Evolutionary conservation across 1,140 invertebrate species (phyloP).

Genomic region (Cyclina sinensis): DNA sequence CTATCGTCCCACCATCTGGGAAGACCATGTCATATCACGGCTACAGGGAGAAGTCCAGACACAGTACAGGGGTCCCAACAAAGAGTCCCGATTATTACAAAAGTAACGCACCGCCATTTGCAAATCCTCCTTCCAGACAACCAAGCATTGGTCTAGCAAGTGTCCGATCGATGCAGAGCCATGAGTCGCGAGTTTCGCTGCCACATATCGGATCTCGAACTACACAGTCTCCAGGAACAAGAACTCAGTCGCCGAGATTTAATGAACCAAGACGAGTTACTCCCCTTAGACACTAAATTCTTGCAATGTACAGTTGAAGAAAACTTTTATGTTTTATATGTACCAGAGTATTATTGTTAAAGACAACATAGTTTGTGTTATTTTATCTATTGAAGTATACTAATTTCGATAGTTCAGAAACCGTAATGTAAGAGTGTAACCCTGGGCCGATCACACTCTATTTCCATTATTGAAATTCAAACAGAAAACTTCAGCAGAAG

Average conservation of each 20-base stretch:
- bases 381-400: no score
- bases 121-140: constrained; percentile 39
- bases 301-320: no score
- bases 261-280: background rate
- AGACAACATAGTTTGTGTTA: no score
- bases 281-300: background rate
- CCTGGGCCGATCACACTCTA: no score
- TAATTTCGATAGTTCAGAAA: no score
- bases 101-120: constrained; percentile 53
- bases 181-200: constrained; percentile 15
- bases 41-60: constrained; percentile 42
- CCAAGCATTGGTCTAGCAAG: constrained; percentile 38
- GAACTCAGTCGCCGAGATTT: background rate
- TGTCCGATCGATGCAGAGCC: constrained; percentile 29
- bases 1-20: constrained; percentile 10
- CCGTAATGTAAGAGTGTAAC: no score
- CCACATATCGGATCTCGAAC: constrained; percentile 25
- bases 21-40: constrained; percentile 24
- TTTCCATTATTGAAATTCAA: no score
- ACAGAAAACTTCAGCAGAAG: no score
- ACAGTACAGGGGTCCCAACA: background rate
- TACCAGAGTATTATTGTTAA: no score
- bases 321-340: no score
- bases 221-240: background rate
- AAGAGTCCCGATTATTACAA: constrained; percentile 63